These are phyloP conservation scores for Pyrocephalus nanus DNA, from an alignment of 2,797 vertebrate species.

Conservation along the genomic window DNA sequence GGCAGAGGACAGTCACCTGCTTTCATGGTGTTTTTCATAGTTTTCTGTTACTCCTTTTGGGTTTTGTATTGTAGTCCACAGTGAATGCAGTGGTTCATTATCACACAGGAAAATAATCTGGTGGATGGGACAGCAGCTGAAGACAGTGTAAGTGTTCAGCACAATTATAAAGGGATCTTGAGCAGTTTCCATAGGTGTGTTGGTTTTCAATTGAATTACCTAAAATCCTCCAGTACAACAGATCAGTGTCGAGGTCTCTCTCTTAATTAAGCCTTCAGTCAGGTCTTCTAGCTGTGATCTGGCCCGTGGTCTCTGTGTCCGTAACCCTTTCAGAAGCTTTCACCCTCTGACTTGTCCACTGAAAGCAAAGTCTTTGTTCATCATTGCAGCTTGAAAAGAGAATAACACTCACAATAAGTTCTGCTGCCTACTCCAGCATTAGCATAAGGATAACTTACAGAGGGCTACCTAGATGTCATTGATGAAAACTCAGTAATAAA, in stretches of 20 bases:
- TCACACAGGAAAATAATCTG: neutral
- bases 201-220: neutral
- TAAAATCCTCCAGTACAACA: neutral
- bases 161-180: neutral
- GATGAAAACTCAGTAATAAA: neutral
- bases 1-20: neutral
- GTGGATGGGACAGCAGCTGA: neutral
- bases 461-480: neutral
- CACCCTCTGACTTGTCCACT: neutral
- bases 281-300: neutral
- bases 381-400: neutral
- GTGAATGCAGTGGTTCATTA: neutral
- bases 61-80: neutral
- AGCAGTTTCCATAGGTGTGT: neutral
- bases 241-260: neutral
- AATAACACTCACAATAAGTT: neutral
- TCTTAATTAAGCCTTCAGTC: neutral
- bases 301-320: neutral
- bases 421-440: neutral
- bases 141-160: neutral
- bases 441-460: neutral
- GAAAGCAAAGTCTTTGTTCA: neutral
- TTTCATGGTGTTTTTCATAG: neutral
- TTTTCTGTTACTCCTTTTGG: neutral
- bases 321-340: neutral